These are phyloP conservation scores for Mythimna loreyi DNA, from an alignment of 2,888 invertebrate genomes.

Conservation along the genomic window DNA sequence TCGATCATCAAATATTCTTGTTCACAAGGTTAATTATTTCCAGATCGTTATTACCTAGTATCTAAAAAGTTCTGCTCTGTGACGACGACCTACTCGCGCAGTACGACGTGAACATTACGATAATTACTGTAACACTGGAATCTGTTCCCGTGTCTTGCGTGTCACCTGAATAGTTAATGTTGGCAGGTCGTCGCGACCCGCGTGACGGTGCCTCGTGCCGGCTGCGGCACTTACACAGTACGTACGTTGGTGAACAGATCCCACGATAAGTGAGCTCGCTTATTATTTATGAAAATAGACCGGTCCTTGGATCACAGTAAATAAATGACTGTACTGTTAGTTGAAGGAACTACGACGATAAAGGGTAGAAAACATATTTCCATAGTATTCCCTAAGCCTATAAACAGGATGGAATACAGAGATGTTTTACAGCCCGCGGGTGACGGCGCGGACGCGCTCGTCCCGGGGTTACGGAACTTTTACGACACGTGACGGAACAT, in stretches of 20 bases:
- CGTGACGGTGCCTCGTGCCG: neutral
- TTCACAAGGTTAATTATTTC: neutral
- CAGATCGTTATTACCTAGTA: neutral
- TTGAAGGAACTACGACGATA: neutral
- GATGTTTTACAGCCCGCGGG: slow-evolving; percentile 18
- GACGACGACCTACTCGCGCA: neutral
- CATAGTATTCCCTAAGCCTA: slow-evolving; percentile 6
- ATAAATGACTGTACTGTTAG: neutral
- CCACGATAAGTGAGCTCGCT: neutral
- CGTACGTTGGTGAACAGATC: neutral
- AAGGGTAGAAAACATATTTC: neutral
- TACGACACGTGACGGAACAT: slow-evolving; percentile 20
- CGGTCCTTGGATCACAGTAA: neutral
- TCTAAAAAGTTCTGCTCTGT: no score
- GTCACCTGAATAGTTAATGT: slow-evolving; percentile 42
- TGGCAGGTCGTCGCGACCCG: neutral
- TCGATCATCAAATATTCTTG: neutral
- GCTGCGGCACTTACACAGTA: neutral
- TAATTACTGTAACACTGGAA: slow-evolving; percentile 18
- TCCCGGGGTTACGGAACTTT: slow-evolving; percentile 13
- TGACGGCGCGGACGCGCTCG: slow-evolving; percentile 10
- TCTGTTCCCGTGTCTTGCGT: slow-evolving; percentile 21
- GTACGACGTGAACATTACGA: slow-evolving; percentile 20
- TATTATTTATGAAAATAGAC: neutral
- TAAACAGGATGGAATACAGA: slow-evolving; percentile 12